A percentile compares a stretch with the other conserved stretches of the same genome.
Conservation (phyloP, 30 jellyfish, hydroid and myxozoan species). For the Hydractinia echinata region DNA sequence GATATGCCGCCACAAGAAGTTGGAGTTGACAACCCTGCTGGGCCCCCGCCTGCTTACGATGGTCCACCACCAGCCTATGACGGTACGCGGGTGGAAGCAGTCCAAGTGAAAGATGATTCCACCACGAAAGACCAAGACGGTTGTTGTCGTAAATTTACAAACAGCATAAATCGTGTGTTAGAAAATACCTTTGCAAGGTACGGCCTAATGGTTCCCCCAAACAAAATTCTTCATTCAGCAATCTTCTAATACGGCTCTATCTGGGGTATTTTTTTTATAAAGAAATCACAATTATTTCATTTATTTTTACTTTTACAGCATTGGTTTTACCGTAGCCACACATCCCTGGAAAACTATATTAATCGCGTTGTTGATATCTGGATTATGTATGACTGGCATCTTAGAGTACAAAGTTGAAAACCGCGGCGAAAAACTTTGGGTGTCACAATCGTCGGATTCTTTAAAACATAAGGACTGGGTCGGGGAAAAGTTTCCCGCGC, state of each 20-base stretch:
- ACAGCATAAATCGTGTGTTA: not conserved
- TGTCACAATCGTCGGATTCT: constrained; percentile 66
- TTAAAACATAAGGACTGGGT: constrained; percentile 39
- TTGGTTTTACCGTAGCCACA: constrained; percentile 49
- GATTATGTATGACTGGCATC: constrained; percentile 62
- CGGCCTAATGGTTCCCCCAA: not conserved
- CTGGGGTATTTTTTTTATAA: not conserved
- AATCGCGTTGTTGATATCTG: constrained; percentile 41
- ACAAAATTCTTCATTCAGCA: not conserved
- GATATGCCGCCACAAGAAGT: constrained; percentile 12
- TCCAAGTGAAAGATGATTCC: not conserved
- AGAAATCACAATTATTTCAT: not conserved
- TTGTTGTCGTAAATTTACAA: not conserved
- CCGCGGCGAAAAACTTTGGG: constrained; percentile 79
- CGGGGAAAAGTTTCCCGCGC: constrained; percentile 46
- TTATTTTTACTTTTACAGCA: constrained; percentile 14
- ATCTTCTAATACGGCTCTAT: too few relatives aligned
- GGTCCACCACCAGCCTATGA: not conserved
- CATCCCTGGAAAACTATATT: constrained; percentile 47
- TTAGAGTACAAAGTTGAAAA: constrained; percentile 48
- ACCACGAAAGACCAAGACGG: not conserved
- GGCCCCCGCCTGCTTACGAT: not conserved
- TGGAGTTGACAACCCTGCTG: not conserved
- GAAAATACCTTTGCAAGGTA: constrained; percentile 7
- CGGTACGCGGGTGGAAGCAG: not conserved